phyloP scores from a whole-genome alignment of 2,113 vertebrate species.

The Malurus alboscapulatus region DNA sequence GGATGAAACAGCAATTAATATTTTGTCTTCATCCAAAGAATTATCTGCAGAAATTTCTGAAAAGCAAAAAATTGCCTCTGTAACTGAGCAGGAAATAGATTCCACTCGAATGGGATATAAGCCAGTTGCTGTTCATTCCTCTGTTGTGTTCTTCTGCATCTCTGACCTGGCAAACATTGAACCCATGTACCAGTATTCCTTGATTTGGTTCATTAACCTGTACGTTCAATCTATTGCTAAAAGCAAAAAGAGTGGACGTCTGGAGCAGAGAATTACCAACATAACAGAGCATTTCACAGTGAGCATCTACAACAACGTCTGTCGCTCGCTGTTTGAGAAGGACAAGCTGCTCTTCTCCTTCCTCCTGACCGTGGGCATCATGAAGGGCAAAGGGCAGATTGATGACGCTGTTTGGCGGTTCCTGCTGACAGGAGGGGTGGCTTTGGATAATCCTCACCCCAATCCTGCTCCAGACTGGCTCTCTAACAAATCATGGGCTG shows the following conservation, averaged over 20 bases:
- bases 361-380: conserved; percentile 85
- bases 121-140: conserved; percentile 87
- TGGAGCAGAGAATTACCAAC: conserved; percentile 77
- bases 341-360: conserved; percentile 92
- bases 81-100: conserved; percentile 88
- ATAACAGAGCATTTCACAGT: conserved; percentile 85
- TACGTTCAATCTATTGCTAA: conserved; percentile 84
- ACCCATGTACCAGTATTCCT: conserved; percentile 93
- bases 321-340: conserved; percentile 91
- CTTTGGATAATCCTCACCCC: conserved; percentile 86
- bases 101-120: conserved; percentile 89
- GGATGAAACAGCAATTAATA: conserved; percentile 86
- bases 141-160: conserved; percentile 91
- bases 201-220: conserved; percentile 90
- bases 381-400: conserved; percentile 82
- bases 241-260: conserved; percentile 77
- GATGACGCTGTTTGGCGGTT: conserved; percentile 85
- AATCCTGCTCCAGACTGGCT: conserved; percentile 90
- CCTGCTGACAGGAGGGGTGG: conserved; percentile 87
- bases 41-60: conserved; percentile 89
- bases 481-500: conserved; percentile 88
- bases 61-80: conserved; percentile 85
- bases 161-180: conserved; percentile 91
- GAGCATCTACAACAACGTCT: conserved; percentile 89
- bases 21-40: conserved; percentile 88